Conservation (phyloP, 2,888 invertebrate species). For the Pseudococcus jackbeardsleyi region DNA sequence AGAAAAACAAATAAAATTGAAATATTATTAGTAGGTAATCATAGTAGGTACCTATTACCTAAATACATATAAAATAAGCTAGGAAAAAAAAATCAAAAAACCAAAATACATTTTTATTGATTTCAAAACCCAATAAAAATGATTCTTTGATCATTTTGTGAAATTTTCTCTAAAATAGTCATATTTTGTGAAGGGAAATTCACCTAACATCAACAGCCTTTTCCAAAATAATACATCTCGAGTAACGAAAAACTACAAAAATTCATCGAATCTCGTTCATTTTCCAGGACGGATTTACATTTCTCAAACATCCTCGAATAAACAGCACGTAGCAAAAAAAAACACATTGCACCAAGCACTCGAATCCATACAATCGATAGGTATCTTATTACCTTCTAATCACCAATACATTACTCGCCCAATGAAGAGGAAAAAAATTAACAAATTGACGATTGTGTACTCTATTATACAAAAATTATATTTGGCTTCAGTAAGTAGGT, state of each 20-base stretch:
- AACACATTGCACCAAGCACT: background rate
- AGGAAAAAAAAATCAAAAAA: too few species aligned
- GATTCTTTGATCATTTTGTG: too few species aligned
- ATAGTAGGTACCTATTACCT: too few species aligned
- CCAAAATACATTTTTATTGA: too few species aligned
- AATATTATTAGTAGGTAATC: too few species aligned
- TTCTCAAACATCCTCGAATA: background rate
- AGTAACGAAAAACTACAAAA: background rate
- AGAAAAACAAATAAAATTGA: too few species aligned
- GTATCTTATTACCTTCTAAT: constrained; percentile 31
- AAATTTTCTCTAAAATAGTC: background rate
- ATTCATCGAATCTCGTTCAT: background rate
- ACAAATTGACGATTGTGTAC: constrained; percentile 12
- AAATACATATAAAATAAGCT: too few species aligned
- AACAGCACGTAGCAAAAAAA: background rate
- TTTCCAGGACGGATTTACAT: background rate
- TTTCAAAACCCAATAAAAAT: too few species aligned
- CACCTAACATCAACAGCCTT: background rate
- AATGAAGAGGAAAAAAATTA: background rate
- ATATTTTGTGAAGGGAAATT: background rate
- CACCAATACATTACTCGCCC: background rate
- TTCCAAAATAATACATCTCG: background rate
- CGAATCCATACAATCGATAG: constrained; percentile 25
- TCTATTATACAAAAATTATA: background rate
- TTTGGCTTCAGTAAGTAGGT: background rate